Evolutionary conservation across 2,888 invertebrate species (phyloP).

Genomic region (Meganola albula): DNA sequence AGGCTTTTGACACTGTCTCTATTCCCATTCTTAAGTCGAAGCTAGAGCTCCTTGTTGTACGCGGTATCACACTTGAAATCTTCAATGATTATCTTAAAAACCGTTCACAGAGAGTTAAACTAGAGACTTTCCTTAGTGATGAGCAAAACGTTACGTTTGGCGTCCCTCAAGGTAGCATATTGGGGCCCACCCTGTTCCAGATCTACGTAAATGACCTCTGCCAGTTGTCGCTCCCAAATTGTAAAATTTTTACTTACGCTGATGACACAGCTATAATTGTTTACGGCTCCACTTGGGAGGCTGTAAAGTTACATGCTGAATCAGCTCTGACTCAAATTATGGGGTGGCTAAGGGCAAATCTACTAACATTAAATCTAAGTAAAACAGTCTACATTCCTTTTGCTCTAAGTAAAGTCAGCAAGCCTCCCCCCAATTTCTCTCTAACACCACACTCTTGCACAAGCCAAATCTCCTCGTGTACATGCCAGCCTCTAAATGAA

Average conservation of each 20-base stretch:
- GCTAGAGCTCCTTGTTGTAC: not conserved
- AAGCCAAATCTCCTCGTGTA: not conserved
- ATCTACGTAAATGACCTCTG: not conserved
- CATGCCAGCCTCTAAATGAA: not conserved
- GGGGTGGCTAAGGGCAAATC: not conserved
- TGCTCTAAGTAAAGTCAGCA: not conserved
- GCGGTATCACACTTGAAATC: not conserved
- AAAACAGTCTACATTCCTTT: not conserved
- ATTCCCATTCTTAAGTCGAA: not conserved
- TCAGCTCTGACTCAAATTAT: not conserved
- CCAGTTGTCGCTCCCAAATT: not conserved
- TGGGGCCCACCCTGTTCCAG: not conserved
- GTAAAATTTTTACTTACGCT: not conserved
- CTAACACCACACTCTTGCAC: not conserved
- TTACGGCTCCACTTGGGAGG: not conserved
- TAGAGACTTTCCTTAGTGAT: not conserved
- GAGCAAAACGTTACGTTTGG: not conserved
- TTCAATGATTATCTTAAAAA: not conserved
- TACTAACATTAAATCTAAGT: not conserved
- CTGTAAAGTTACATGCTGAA: not conserved
- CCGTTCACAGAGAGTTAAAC: not conserved
- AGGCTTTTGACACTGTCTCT: not conserved
- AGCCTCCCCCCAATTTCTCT: not conserved
- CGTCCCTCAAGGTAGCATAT: conserved; percentile 1
- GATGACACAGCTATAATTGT: not conserved